Base-by-base conservation (phyloP, 1,140 invertebrate species). In the Sitobion miscanthi region DNA sequence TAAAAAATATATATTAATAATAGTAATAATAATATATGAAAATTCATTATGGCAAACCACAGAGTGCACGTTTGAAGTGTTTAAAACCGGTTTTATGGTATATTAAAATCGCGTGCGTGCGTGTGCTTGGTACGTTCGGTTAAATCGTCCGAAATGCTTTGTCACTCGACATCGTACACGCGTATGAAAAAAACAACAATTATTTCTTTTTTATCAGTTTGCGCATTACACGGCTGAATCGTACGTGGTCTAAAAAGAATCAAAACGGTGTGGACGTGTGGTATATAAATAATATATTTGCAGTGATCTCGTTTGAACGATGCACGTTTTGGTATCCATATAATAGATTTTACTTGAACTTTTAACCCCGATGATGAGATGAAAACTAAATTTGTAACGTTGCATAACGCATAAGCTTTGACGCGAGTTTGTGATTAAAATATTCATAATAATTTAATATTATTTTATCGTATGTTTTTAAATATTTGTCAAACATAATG, bases 61-160 rank as follows among this genome's bases (percentile, higher is more conserved):
- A 30, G 21, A 47, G 85, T 86, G 30, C 85, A 86, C 45, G 45
- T 47, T 69, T 47, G 85, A 86, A 86, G 42, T 47, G 85, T 86
- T 86, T 86, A 17, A 86, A 86, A 86, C 85, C 85, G 85, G 85
- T 86, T 86, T 86, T 86, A 45, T 47, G 42, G 85, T 30, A 86
- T 69, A 69, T 45, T 86, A 86, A 86, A 47, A 47, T 47, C 4
- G 25, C 30, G 25, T 14, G 25, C 42, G 42, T 86, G 42, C 38
- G 23, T 86, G 11, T 30, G 38, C 83, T 86, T n/a, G 45, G 85
- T 69, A 86, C 45, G 25, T 30, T 47, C 85, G 25, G 85, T 86
- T 38, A 90, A 90, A 90, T 90, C 35, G 49, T 57, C 49, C 52
- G 52, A 90, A 90, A 90, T 25, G 88, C 47, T 90, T 90, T 90